phyloP scores from a whole-genome alignment of 2,797 vertebrate genomes.

The Hafferia zeledoni region DNA sequence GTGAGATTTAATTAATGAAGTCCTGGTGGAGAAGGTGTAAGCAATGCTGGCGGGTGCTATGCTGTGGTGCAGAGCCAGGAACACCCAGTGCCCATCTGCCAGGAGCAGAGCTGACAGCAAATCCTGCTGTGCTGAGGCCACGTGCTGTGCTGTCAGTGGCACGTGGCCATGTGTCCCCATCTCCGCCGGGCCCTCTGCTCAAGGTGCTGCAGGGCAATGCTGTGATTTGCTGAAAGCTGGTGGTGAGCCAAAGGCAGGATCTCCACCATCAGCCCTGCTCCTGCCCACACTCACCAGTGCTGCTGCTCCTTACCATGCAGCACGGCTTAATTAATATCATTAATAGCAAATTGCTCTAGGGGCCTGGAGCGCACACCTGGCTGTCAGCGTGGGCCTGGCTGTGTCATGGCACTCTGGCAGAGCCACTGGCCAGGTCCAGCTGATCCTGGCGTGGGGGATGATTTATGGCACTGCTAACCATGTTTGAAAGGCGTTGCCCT shows the following conservation, averaged over 20 bases:
- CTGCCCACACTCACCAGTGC: not conserved
- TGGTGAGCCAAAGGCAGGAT: not conserved
- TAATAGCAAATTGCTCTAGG: conserved; percentile 75
- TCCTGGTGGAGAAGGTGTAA: not conserved
- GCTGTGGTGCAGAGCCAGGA: not conserved
- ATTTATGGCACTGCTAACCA: conserved; percentile 17
- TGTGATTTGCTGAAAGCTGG: rapidly evolving
- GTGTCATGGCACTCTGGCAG: not conserved
- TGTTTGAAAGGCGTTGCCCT: not conserved
- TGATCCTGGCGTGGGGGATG: not conserved
- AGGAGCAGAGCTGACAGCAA: not conserved
- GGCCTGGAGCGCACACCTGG: not conserved
- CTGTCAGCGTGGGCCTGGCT: not conserved
- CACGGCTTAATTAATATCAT: conserved; percentile 74
- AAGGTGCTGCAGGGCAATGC: rapidly evolving
- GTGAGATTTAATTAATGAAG: not conserved
- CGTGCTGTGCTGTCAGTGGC: rapidly evolving
- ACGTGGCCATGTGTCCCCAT: rapidly evolving
- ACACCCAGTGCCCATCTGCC: not conserved
- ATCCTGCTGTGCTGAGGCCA: not conserved
- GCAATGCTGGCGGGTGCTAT: rapidly evolving
- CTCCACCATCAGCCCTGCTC: not conserved
- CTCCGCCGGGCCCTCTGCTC: not conserved
- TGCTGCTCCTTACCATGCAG: conserved; percentile 50
- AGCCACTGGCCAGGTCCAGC: not conserved